Evolutionary conservation across 2,888 invertebrate species (phyloP), one percentile per base, ranked within the genome.

Genomic region (Dinocampus coccinellae): DNA sequence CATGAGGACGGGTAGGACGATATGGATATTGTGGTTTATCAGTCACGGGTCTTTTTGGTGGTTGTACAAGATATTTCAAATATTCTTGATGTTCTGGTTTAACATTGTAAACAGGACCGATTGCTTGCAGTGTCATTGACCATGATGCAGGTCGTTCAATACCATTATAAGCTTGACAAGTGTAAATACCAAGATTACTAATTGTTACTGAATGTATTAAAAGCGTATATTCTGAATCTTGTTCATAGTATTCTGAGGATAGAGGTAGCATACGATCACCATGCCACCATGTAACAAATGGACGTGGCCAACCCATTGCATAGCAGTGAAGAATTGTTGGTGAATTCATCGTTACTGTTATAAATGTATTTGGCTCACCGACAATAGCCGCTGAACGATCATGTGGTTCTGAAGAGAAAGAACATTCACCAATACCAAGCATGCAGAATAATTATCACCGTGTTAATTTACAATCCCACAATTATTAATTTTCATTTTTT

Each of bases 81-180:
- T 90, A 93, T 62, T 89, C 85, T 58, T 88, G 85, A 76, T 93
- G 92, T 34, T 90, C 90, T 2, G 90, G 89, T 76, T 87, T 88
- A 13, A 88, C 82, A 34, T 91, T 91, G 75, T 90, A 88, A n/a
- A 92, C 91, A 0, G 94, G 93, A 20, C 93, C 93, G 75, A 92
- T 88, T 0, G 94, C 94, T 81, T 92, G 92, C 13, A 97, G 90
- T 0, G 91, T 90, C 7, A 95, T 91, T 13, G 92, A 91, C 92
- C 94, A 94, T 60, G 94, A 93, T 0, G 93, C 93, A 4, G 97
- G 92, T 78, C 92, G 91, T 11, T 92, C 93, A 9, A 91, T 85
- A 1, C 95, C 95, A 84, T 97, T 97, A 88, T 94, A 97, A 3
- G 95, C 97, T 82, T 95, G 94, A 84, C 98, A 98, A 6, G 93